Evolutionary conservation across 2,888 invertebrate species (phyloP).

Genomic region (Hymenopus coronatus): DNA sequence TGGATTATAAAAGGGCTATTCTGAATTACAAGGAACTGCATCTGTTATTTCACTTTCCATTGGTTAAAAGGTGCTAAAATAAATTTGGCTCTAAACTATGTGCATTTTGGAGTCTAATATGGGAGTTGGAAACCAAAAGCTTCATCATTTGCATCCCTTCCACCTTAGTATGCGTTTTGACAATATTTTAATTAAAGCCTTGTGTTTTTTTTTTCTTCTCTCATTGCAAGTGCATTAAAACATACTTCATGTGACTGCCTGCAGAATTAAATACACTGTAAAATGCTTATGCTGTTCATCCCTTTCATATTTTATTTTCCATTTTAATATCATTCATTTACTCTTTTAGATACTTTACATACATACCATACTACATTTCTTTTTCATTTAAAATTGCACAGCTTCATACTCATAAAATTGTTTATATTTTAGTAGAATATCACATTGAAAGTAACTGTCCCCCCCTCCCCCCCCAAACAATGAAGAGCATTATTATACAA

Average conservation of each 20-base stretch:
- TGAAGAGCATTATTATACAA: not conserved
- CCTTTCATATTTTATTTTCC: not conserved
- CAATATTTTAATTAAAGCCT: not conserved
- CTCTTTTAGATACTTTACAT: not conserved
- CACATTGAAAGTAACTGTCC: not conserved
- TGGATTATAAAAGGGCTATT: not conserved
- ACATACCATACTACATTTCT: not conserved
- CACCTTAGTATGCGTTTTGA: not conserved
- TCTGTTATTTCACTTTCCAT: not conserved
- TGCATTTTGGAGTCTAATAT: not conserved
- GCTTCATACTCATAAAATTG: not conserved
- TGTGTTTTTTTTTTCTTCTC: not conserved
- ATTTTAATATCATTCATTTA: not conserved
- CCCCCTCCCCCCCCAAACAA: not conserved
- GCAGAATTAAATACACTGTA: not conserved
- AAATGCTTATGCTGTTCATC: not conserved
- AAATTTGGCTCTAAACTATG: too few species aligned
- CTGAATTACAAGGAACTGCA: not conserved
- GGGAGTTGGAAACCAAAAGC: not conserved
- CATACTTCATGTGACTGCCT: not conserved
- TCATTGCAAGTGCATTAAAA: not conserved
- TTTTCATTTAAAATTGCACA: not conserved
- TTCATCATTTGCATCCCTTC: not conserved
- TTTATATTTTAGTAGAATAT: not conserved
- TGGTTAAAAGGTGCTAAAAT: not conserved